phyloP scores from a whole-genome alignment of 1,140 invertebrate genomes.

The Phortica variegata region DNA sequence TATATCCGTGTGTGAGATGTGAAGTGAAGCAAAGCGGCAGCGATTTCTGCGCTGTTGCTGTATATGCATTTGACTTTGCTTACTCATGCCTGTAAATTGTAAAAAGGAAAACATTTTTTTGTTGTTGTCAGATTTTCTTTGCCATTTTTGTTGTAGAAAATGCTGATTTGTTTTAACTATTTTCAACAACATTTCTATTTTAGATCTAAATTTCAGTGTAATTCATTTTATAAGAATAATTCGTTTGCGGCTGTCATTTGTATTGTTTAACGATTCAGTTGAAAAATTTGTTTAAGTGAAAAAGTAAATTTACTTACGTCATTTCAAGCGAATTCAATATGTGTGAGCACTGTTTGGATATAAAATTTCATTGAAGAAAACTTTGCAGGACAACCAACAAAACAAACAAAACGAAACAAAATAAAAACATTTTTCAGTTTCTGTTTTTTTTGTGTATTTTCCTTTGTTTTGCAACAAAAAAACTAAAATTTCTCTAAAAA shows the following conservation, averaged over 20 bases:
- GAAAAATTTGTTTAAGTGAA: not conserved
- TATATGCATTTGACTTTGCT: slow-evolving; percentile 9
- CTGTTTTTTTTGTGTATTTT: no score
- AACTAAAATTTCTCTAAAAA: slow-evolving; percentile 15
- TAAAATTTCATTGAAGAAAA: slow-evolving; percentile 39
- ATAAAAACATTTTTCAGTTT: slow-evolving; percentile 51
- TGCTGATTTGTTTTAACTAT: not conserved
- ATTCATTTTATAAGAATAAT: not conserved
- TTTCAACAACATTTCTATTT: not conserved
- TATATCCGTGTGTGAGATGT: no score
- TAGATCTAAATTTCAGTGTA: not conserved
- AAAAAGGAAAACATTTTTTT: no score
- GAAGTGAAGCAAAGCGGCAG: no score
- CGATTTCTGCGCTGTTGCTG: slow-evolving; percentile 21
- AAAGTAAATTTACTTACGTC: slow-evolving; percentile 22
- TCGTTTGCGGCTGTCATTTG: no score
- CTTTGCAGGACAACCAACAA: slow-evolving; percentile 20
- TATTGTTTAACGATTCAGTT: not conserved
- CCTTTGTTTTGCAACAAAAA: slow-evolving; percentile 13
- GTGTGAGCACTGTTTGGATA: slow-evolving; percentile 30
- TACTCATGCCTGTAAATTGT: not conserved
- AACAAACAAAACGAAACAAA: slow-evolving; percentile 26
- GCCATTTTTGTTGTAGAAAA: not conserved
- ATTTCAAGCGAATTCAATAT: slow-evolving; percentile 36
- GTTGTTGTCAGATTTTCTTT: not conserved